Evolutionary conservation across 2,113 vertebrate genomes (phyloP), one percentile per base, ranked within the genome.

Genomic region (Bombycilla garrulus): DNA sequence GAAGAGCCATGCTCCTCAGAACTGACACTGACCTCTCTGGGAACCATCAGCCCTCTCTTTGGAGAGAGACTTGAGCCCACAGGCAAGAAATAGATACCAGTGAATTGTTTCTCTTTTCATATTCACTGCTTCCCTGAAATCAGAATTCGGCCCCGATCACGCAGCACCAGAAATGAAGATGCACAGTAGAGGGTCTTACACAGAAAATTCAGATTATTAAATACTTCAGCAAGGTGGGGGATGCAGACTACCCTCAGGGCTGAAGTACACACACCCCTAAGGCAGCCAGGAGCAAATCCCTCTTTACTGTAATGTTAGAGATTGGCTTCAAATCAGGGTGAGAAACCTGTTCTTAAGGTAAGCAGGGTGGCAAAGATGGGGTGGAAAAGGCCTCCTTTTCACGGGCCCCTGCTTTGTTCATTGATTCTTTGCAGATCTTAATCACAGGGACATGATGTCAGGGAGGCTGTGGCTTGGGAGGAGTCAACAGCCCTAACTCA

Each of bases 71-170:
- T 91, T 72, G 20, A 77, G 38, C 25, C 51, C 14, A 0, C 47
- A 77, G 38, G 33, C 16, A 33, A 48, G 36, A 66, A 48, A 72
- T 2, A 53, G 16, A 25, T 17, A 44, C 8, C 5, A 58, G 23
- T 10, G 31, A 86, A 51, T 11, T 78, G 20, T 12, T 17, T 66
- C 6, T 45, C 20, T 91, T 26, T 94, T 44, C 31, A 26, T 12
- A 3, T n/a, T 67, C n/a, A 53, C 2, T 1, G 2, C 25, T 83
- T 81, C 13, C 21, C 47, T 2, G 1, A 91, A 71, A 73, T 47
- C 35, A 58, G 31, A 86, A 73, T 70, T 73, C 0, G 0, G 22
- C 35, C 28, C 19, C 5, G 0, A 65, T 58, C 4, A 15, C 0
- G 0, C 19, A 73, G 36, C 21, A 80, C 12, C n/a, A 36, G 72